A percentile compares a stretch with the other conserved stretches of the same genome.
phyloP scores from a whole-genome alignment of 2,113 vertebrate species.

The Spea bombifrons region DNA sequence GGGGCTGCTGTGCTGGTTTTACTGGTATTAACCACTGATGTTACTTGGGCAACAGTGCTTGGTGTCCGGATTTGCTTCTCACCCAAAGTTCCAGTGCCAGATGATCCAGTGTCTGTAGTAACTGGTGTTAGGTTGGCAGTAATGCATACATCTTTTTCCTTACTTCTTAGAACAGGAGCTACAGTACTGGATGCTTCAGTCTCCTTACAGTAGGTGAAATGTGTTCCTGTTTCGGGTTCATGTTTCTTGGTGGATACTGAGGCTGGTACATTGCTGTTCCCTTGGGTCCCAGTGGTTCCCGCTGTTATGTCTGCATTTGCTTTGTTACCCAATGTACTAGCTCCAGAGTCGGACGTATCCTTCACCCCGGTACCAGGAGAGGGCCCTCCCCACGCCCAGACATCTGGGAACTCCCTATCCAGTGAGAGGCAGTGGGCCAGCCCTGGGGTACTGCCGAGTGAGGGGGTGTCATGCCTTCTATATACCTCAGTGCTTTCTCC shows the following conservation, averaged over 20 bases:
- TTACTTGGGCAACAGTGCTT: not conserved
- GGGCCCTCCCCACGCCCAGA: conserved; percentile 39
- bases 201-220: not conserved
- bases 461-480: conserved; percentile 46
- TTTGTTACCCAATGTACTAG: not conserved
- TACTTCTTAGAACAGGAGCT: not conserved
- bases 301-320: not conserved
- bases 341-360: conserved; percentile 1
- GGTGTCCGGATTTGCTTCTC: not conserved
- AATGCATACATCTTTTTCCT: not conserved
- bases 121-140: not conserved
- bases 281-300: not conserved
- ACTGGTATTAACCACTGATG: not conserved
- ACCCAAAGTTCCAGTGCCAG: not conserved
- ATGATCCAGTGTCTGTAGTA: not conserved
- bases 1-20: not conserved
- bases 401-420: conserved; percentile 40
- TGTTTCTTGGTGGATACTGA: conserved; percentile 13
- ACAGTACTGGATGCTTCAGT: not conserved
- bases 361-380: conserved; percentile 32
- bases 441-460: conserved; percentile 36
- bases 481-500: conserved; percentile 54
- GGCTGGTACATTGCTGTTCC: conserved; percentile 1
- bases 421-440: conserved; percentile 43
- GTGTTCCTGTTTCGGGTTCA: not conserved